phyloP scores from a whole-genome alignment of 2,113 vertebrate genomes.

The Onychorhynchus coronatus region DNA sequence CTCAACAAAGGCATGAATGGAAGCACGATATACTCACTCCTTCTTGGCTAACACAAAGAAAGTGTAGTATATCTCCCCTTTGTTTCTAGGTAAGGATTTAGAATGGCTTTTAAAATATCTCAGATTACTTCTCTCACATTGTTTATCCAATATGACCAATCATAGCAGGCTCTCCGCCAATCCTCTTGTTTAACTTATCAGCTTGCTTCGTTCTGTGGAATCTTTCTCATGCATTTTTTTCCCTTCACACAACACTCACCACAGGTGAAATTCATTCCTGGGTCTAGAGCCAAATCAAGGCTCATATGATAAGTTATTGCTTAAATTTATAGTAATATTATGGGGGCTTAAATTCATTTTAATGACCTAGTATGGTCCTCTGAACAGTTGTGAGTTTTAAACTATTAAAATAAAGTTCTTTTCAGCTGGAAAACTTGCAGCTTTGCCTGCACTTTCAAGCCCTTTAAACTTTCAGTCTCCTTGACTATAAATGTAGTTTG shows the following conservation, averaged over 20 bases:
- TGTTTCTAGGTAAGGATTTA: constrained; percentile 54
- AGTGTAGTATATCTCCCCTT: not conserved
- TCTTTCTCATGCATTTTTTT: constrained; percentile 39
- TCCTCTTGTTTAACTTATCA: constrained; percentile 49
- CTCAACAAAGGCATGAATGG: constrained; percentile 45
- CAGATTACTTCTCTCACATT: constrained; percentile 45
- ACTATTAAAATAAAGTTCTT: not conserved
- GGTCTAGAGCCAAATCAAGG: not conserved
- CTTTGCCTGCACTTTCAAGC: not conserved
- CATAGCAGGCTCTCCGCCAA: constrained; percentile 40
- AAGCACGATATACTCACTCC: not conserved
- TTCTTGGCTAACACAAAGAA: constrained; percentile 30
- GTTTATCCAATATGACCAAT: constrained; percentile 41
- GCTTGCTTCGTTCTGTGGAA: constrained; percentile 10
- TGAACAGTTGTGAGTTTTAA: constrained; percentile 10
- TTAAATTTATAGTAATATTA: constrained; percentile 2
- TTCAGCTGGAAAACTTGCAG: not conserved
- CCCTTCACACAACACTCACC: constrained; percentile 26
- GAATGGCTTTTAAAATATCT: constrained; percentile 60
- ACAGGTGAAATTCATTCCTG: constrained; percentile 40
- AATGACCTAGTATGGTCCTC: not conserved
- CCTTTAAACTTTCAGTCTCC: not conserved
- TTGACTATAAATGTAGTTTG: not conserved
- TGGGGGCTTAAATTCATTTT: constrained; percentile 7
- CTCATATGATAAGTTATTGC: not conserved